phyloP scores from a whole-genome alignment of 1,140 invertebrate species.

The Eurytemora carolleeae region DNA sequence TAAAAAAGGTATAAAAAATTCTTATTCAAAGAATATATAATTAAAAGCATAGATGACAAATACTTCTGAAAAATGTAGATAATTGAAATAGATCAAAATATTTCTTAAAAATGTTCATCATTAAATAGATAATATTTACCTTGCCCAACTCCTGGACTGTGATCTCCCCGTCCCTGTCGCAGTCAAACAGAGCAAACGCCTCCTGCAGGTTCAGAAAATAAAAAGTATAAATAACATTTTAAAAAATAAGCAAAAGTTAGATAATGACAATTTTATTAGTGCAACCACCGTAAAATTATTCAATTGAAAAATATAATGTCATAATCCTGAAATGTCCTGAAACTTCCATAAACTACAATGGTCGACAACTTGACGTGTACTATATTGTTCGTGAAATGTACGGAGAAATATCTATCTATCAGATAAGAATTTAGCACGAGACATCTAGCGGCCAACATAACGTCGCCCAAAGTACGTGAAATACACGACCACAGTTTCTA shows the following conservation, averaged over 20 bases:
- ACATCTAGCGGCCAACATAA: no score
- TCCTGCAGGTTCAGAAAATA: not conserved
- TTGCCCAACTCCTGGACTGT: constrained; percentile 5
- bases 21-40: no score
- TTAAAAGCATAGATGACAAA: no score
- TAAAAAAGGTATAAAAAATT: no score
- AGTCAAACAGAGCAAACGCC: constrained; percentile 11
- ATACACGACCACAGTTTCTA: not conserved
- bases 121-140: no score
- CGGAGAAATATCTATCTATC: no score
- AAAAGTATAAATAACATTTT: not conserved
- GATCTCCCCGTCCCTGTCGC: constrained; percentile 10
- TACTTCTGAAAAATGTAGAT: no score
- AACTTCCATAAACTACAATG: not conserved
- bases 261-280: not conserved
- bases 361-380: not conserved
- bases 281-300: not conserved
- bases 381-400: no score
- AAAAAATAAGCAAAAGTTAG: not conserved
- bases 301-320: not conserved
- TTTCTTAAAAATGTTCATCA: no score
- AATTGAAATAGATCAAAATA: no score
- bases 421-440: no score
- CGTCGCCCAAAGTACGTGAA: not conserved
- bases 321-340: no score